A percentile compares a stretch with the other conserved stretches of the same genome.
Conservation (phyloP, 2,888 invertebrate genomes). For the Hylaea fasciaria region DNA sequence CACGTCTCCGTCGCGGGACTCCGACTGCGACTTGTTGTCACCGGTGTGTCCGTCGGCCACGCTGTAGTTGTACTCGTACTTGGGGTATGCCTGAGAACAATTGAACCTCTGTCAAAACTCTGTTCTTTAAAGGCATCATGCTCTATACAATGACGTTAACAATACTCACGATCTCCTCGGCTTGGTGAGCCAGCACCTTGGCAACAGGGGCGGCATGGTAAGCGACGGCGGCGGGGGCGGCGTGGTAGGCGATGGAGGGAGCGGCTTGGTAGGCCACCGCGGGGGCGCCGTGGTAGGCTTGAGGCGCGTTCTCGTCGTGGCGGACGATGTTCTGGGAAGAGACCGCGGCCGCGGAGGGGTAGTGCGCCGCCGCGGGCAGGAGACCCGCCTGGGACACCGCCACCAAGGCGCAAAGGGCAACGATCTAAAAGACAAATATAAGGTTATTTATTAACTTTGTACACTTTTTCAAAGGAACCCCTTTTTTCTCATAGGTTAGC, state of each 20-base stretch:
- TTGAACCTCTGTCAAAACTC: not conserved
- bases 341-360: slow-evolving; percentile 61
- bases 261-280: slow-evolving; percentile 49
- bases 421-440: slow-evolving; percentile 51
- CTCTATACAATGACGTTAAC: slow-evolving; percentile 17
- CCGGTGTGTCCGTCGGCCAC: slow-evolving; percentile 84
- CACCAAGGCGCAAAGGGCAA: slow-evolving; percentile 49
- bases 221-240: slow-evolving; percentile 48
- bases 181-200: slow-evolving; percentile 33
- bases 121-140: slow-evolving; percentile 26
- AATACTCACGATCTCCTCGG: slow-evolving; percentile 19
- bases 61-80: slow-evolving; percentile 82
- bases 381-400: slow-evolving; percentile 57
- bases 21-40: slow-evolving; percentile 84
- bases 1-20: slow-evolving; percentile 81
- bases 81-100: slow-evolving; percentile 71
- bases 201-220: slow-evolving; percentile 43
- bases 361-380: slow-evolving; percentile 65
- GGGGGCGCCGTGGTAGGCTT: slow-evolving; percentile 48
- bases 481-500: no score
- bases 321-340: slow-evolving; percentile 71
- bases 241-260: slow-evolving; percentile 49
- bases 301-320: slow-evolving; percentile 60
- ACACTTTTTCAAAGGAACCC: no score
- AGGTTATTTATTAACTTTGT: no score